These are phyloP conservation scores for Myripristis jacobus DNA, from an alignment of 2,797 vertebrate species.

Conservation along the genomic window DNA sequence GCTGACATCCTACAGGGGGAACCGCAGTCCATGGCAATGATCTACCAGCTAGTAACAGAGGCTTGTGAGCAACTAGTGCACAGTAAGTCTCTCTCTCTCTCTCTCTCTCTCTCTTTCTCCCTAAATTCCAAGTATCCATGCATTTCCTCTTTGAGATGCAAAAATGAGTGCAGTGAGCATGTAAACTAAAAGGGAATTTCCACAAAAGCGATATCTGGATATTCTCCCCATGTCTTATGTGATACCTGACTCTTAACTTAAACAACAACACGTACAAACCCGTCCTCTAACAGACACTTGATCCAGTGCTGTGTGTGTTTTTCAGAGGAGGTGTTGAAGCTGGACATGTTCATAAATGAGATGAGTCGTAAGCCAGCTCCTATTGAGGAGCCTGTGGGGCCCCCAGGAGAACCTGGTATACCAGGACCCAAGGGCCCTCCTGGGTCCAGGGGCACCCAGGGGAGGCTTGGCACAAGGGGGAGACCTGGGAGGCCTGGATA, in stretches of 20 bases:
- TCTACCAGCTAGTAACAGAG: conserved; percentile 93
- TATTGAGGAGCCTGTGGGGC: conserved; percentile 82
- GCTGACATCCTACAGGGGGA: conserved; percentile 86
- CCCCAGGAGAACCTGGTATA: conserved; percentile 85
- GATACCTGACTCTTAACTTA: not conserved
- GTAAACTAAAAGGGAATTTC: not conserved
- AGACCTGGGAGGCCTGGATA: conserved; percentile 79
- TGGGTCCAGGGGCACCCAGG: conserved; percentile 77
- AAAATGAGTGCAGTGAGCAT: not conserved
- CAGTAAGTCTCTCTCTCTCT: conserved; percentile 74
- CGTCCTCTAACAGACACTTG: not conserved
- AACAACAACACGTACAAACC: not conserved
- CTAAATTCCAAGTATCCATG: too few species aligned
- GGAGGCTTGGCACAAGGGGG: conserved; percentile 75
- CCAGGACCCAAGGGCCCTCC: conserved; percentile 81
- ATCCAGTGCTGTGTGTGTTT: conserved; percentile 19
- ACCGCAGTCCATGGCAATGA: conserved; percentile 90
- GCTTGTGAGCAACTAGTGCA: conserved; percentile 94
- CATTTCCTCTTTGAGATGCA: too few species aligned
- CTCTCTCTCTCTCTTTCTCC: conserved; percentile 6
- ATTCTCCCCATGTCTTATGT: too few species aligned
- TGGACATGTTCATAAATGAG: conserved; percentile 83
- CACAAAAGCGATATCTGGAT: not conserved
- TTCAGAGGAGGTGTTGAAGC: conserved; percentile 84
- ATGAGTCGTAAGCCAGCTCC: conserved; percentile 83